Conservation (phyloP, 2,797 vertebrate genomes). For the Notamacropus eugenii region DNA sequence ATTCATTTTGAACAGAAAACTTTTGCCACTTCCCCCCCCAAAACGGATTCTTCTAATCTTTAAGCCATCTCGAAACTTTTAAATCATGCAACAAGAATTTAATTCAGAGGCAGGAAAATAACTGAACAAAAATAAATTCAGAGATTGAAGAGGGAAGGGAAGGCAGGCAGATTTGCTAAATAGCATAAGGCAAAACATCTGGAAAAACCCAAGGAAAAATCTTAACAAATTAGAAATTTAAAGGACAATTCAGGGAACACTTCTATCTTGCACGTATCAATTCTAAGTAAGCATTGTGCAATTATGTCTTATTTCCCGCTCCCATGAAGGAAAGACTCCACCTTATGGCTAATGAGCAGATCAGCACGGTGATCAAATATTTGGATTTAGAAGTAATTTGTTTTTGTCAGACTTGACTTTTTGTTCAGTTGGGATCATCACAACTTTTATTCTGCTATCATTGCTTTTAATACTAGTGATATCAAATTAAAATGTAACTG, state of each 20-base stretch:
- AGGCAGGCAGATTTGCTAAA: not conserved
- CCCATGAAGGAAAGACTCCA: slow-evolving; percentile 16
- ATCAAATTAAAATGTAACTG: not conserved
- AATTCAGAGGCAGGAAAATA: slow-evolving; percentile 19
- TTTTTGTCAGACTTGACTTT: not conserved
- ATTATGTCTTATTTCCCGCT: not conserved
- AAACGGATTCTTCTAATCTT: not conserved
- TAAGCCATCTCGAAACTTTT: not conserved
- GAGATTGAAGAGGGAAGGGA: not conserved
- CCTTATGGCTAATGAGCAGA: not conserved
- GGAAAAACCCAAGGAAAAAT: not conserved
- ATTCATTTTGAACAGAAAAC: not conserved
- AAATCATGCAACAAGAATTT: slow-evolving; percentile 10
- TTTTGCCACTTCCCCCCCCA: not conserved
- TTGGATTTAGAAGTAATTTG: slow-evolving; percentile 1
- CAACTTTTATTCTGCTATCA: slow-evolving; percentile 9
- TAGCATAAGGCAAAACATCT: not conserved
- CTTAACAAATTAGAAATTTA: slow-evolving; percentile 16
- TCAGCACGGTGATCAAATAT: not conserved
- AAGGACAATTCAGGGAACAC: not conserved
- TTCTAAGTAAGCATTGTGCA: slow-evolving; percentile 36
- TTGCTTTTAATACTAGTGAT: not conserved
- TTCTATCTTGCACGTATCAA: slow-evolving; percentile 3
- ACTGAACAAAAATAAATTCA: not conserved
- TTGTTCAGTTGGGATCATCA: not conserved